phyloP scores from a whole-genome alignment of 2,113 vertebrate genomes.

The Martes martes region DNA sequence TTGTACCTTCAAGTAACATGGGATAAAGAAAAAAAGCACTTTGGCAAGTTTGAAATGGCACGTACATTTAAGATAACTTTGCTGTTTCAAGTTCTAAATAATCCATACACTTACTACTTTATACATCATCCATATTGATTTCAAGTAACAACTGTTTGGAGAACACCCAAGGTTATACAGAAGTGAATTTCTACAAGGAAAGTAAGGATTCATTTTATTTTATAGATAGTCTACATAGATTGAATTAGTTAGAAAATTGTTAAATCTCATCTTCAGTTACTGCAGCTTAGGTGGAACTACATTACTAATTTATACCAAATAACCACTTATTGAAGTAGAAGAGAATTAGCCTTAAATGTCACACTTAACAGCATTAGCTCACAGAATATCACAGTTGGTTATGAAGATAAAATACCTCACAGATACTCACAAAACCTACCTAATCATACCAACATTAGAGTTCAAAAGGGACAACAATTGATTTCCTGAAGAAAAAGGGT shows the following conservation, averaged over 20 bases:
- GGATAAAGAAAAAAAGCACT: background rate
- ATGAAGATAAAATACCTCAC: conserved; percentile 44
- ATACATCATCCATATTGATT: background rate
- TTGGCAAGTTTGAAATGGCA: background rate
- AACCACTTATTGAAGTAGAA: background rate
- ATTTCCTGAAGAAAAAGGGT: conserved; percentile 43
- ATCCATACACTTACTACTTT: background rate
- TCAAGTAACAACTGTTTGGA: background rate
- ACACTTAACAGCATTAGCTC: conserved; percentile 30
- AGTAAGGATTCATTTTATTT: conserved; percentile 19
- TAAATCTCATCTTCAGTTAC: background rate
- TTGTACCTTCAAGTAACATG: background rate
- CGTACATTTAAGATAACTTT: background rate
- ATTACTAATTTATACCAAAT: conserved; percentile 6
- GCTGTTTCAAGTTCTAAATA: background rate
- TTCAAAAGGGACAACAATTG: conserved; percentile 53
- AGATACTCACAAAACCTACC: conserved; percentile 46
- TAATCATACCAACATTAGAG: conserved; percentile 3
- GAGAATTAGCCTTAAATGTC: conserved; percentile 58
- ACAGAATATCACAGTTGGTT: conserved; percentile 49
- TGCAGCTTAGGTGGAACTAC: background rate
- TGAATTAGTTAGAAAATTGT: conserved; percentile 26
- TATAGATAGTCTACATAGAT: background rate
- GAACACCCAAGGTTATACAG: background rate
- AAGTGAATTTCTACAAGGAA: conserved; percentile 37